Conservation (phyloP, 2,797 vertebrate genomes). For the Squalus acanthias region DNA sequence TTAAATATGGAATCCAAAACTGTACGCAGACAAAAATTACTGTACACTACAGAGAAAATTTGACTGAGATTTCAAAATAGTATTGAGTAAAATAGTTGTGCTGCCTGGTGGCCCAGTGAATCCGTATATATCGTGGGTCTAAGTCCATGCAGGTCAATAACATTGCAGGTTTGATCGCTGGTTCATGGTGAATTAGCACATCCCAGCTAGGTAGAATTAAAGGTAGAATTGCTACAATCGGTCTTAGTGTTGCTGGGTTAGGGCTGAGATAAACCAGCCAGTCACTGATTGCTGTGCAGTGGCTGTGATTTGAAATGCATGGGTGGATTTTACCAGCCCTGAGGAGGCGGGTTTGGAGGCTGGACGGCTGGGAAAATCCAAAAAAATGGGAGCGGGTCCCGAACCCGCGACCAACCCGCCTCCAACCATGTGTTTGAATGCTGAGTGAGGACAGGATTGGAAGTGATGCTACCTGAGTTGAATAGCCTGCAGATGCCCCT, state of each 20-base stretch:
- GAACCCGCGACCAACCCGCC: too few species aligned
- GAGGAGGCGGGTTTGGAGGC: not conserved
- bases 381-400: too few species aligned
- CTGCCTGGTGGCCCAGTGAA: not conserved
- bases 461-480: not conserved
- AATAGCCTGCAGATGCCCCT: not conserved
- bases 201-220: not conserved
- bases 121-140: not conserved
- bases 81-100: not conserved
- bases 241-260: not conserved
- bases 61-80: not conserved
- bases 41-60: not conserved
- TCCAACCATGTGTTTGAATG: too few species aligned
- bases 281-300: not conserved
- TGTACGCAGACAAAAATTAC: too few species aligned
- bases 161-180: not conserved
- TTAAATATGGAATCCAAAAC: too few species aligned
- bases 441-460: not conserved
- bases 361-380: not conserved
- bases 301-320: not conserved
- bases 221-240: not conserved
- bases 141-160: not conserved
- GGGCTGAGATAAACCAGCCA: not conserved
- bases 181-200: not conserved
- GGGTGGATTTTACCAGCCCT: too few species aligned